phyloP scores from a whole-genome alignment of 2,797 vertebrate genomes.

The Bradypus variegatus region DNA sequence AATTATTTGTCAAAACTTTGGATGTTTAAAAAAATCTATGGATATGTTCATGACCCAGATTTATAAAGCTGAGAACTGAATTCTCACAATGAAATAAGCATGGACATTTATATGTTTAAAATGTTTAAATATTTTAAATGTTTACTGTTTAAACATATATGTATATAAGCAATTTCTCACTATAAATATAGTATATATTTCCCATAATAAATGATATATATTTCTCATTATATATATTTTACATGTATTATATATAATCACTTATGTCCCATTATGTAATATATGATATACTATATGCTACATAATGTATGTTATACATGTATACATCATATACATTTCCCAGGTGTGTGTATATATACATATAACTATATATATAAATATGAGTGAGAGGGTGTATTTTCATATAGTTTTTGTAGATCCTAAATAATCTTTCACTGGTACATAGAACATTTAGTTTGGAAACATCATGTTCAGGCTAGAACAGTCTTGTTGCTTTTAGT shows the following conservation, averaged over 20 bases:
- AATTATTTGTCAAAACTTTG: too few relatives aligned
- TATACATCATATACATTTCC: too few relatives aligned
- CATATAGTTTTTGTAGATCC: not conserved
- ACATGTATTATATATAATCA: not conserved
- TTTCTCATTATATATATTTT: too few relatives aligned
- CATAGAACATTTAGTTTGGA: not conserved
- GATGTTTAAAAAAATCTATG: too few relatives aligned
- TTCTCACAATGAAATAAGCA: not conserved
- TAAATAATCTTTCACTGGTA: not conserved
- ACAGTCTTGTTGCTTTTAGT: not conserved
- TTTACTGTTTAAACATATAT: too few relatives aligned
- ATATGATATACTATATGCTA: not conserved
- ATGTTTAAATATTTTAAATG: too few relatives aligned
- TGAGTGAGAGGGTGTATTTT: not conserved
- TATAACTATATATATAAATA: not conserved
- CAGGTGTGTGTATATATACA: too few relatives aligned
- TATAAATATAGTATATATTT: not conserved
- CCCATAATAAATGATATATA: too few relatives aligned
- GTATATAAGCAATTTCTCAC: too few relatives aligned
- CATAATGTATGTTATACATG: not conserved
- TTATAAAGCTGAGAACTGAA: not conserved
- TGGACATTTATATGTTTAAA: not conserved
- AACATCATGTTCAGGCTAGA: not conserved
- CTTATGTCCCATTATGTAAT: not conserved
- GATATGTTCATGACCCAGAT: not conserved